Conservation (phyloP, 2,888 invertebrate species). For the Myopa testacea region DNA sequence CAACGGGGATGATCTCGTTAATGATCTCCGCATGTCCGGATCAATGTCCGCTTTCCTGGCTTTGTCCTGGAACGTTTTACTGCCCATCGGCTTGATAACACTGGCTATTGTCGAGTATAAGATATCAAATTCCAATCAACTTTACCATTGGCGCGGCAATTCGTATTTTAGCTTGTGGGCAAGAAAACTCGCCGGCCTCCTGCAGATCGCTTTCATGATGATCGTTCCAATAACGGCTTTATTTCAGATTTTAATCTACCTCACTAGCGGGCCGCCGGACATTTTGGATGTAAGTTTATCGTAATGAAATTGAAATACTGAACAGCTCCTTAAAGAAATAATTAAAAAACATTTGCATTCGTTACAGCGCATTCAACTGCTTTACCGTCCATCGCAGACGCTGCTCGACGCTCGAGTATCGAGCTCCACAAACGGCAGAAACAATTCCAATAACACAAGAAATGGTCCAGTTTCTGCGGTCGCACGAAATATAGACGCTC, state of each 20-base stretch:
- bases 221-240: conserved; percentile 73
- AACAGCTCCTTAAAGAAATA: not conserved
- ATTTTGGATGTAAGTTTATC: conserved; percentile 82
- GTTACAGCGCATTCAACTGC: conserved; percentile 82
- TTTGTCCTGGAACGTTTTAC: conserved; percentile 88
- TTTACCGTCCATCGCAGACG: conserved; percentile 80
- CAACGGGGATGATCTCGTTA: conserved; percentile 73
- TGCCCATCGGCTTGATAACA: conserved; percentile 86
- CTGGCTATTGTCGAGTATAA: conserved; percentile 78
- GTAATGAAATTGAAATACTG: not conserved
- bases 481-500: not conserved
- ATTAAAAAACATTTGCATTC: conserved; percentile 10
- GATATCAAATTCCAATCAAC: conserved; percentile 75
- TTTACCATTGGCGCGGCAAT: conserved; percentile 76
- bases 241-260: conserved; percentile 78
- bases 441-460: conserved; percentile 29
- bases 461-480: not conserved
- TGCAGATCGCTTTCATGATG: conserved; percentile 83
- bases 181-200: conserved; percentile 79
- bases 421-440: conserved; percentile 45
- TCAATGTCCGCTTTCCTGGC: conserved; percentile 76
- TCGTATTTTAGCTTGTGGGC: conserved; percentile 87
- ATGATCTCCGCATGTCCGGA: conserved; percentile 68
- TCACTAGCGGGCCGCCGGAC: conserved; percentile 86
- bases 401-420: conserved; percentile 17